phyloP scores from a whole-genome alignment of 2,113 vertebrate genomes.

The Misgurnus mizolepis region DNA sequence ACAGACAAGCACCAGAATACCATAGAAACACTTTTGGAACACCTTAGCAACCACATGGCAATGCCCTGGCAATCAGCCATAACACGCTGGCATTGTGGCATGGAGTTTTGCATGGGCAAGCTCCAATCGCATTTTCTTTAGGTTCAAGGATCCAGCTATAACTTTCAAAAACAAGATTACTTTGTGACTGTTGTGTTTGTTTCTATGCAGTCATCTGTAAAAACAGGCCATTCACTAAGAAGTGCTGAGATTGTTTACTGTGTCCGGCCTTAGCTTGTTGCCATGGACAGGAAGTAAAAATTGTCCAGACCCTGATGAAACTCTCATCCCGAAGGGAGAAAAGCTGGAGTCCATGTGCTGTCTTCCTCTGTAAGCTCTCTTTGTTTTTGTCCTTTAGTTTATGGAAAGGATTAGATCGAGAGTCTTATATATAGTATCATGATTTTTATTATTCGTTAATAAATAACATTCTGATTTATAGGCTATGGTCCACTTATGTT shows the following conservation, averaged over 20 bases:
- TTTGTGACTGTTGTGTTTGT: conserved; percentile 6
- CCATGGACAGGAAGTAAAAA: conserved; percentile 21
- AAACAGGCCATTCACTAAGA: neutral
- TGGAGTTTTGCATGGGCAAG: neutral
- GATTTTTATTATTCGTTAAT: no score
- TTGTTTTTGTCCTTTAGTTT: neutral
- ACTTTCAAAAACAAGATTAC: conserved; percentile 3
- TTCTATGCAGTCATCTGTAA: neutral
- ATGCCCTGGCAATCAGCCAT: neutral
- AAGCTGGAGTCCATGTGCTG: conserved; percentile 32
- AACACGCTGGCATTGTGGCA: neutral
- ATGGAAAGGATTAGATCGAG: neutral
- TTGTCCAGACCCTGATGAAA: conserved; percentile 21
- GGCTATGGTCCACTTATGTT: no score
- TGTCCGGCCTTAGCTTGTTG: conserved; percentile 32
- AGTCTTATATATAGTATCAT: no score
- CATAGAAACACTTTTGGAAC: no score
- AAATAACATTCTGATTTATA: no score
- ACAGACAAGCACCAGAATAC: neutral
- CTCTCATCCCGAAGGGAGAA: conserved; percentile 24
- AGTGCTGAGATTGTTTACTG: conserved; percentile 33
- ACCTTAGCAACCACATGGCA: no score
- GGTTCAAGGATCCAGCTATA: neutral
- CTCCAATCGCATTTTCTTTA: neutral
- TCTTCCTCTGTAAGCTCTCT: conserved; percentile 17